A percentile compares a stretch with the other conserved stretches of the same genome.
Evolutionary conservation across 1,140 invertebrate species (phyloP).

Genomic region (Drosophila melanica): DNA sequence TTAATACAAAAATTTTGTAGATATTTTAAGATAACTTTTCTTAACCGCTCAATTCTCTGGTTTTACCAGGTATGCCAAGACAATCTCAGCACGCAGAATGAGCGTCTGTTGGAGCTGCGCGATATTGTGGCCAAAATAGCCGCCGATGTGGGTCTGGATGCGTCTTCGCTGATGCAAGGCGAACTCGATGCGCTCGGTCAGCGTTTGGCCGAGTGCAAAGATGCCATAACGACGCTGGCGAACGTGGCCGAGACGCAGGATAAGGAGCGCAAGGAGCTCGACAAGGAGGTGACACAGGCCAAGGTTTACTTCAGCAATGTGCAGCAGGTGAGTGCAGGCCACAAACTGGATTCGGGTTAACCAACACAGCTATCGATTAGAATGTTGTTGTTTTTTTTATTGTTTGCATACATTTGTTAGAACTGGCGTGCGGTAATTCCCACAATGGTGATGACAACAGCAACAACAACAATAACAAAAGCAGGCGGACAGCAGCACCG

Average conservation of each 20-base stretch:
- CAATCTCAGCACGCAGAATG: slow-evolving; percentile 88
- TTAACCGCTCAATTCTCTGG: background rate
- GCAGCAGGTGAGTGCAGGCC: slow-evolving; percentile 85
- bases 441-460: slow-evolving; percentile 38
- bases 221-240: slow-evolving; percentile 89
- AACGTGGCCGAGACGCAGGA: slow-evolving; percentile 89
- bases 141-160: slow-evolving; percentile 89
- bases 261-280: slow-evolving; percentile 85
- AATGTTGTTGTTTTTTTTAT: slow-evolving; percentile 9
- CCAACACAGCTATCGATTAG: slow-evolving; percentile 59
- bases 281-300: slow-evolving; percentile 86
- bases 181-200: slow-evolving; percentile 91
- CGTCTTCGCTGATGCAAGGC: slow-evolving; percentile 88
- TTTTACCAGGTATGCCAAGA: slow-evolving; percentile 89
- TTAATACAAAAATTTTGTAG: no score
- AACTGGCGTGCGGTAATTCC: slow-evolving; percentile 66
- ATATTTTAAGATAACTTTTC: no score
- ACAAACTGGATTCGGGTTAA: slow-evolving; percentile 15
- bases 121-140: slow-evolving; percentile 91
- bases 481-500: slow-evolving; percentile 25
- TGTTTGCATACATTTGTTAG: slow-evolving; percentile 51
- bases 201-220: slow-evolving; percentile 90
- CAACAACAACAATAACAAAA: slow-evolving; percentile 18
- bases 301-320: slow-evolving; percentile 87
- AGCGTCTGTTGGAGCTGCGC: slow-evolving; percentile 88